Percentiles rank a stretch among this genome's conserved stretches.
Conservation (phyloP, 1,140 invertebrate genomes). For the Drosophila nannoptera region DNA sequence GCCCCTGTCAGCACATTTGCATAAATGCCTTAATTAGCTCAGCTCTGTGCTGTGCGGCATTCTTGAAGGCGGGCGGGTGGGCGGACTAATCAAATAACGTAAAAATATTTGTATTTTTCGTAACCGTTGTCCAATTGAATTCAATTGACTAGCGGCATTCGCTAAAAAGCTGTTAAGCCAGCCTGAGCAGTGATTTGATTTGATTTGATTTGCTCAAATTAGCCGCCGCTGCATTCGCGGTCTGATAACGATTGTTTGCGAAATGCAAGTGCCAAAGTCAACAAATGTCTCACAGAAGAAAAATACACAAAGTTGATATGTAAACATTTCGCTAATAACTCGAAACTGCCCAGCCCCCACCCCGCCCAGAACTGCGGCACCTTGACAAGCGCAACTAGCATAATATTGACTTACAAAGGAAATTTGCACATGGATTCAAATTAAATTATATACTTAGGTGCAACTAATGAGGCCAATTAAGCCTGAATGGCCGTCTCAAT, state of each 20-base stretch:
- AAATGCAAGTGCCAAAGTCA: constrained; percentile 29
- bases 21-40: constrained; percentile 73
- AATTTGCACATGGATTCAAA: constrained; percentile 51
- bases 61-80: constrained; percentile 7
- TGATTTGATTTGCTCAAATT: constrained; percentile 68
- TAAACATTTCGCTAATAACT: constrained; percentile 65
- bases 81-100: constrained; percentile 56
- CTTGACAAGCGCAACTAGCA: constrained; percentile 58
- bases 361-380: constrained; percentile 44
- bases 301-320: constrained; percentile 23
- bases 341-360: too few relatives aligned
- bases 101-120: constrained; percentile 37
- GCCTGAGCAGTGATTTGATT: constrained; percentile 26
- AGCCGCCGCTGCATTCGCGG: constrained; percentile 47
- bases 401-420: constrained; percentile 70
- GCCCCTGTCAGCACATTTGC: constrained; percentile 57
- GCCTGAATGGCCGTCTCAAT: constrained; percentile 19
- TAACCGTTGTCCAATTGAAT: constrained; percentile 61
- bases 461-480: constrained; percentile 42
- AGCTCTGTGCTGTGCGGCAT: constrained; percentile 8
- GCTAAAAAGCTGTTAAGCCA: constrained; percentile 21
- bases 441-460: constrained; percentile 16
- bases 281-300: constrained; percentile 16
- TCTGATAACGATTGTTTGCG: constrained; percentile 33
- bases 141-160: constrained; percentile 61